Evolutionary conservation across 2,888 invertebrate species (phyloP), one percentile per base, ranked within the genome.

Genomic region (Epinotia nisella): DNA sequence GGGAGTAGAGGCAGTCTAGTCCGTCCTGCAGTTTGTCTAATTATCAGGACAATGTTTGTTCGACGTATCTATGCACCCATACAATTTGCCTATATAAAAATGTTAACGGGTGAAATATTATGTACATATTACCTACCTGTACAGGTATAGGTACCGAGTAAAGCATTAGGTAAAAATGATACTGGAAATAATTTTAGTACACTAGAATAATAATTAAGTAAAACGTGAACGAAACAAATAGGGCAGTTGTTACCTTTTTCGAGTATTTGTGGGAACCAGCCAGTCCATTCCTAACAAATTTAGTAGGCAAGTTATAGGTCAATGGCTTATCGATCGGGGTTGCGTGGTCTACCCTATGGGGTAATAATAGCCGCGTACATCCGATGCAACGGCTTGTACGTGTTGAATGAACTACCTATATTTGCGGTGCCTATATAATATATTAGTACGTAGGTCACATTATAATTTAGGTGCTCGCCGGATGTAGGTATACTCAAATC

Each of bases 281-380:
- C 49, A 64, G 39, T 58, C 21, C 49, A 67, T 72, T 62, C 24
- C 29, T 35, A 49, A 64, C 69, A 51, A 65, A 64, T 64, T 73
- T 69, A 58, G 78, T 81, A 80, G 80, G 78, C 81, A 80, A 81
- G 78, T 73, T 69, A 82, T 80, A 82, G 85, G 85, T 85, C 86
- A 87, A 84, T 81, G 85, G 77, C 79, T 83, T 85, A 87, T 87
- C 81, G 87, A 87, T 86, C 83, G 74, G 75, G 81, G 78, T 82
- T 80, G 81, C 82, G 82, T 83, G 82, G 75, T 78, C 75, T 74
- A 51, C 67, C 67, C 61, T 21, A 21, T 45, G 21, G 53, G 29
- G 56, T 72, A 72, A 56, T 75, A 74, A 68, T 70, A 71, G 55
- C 61, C 45, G 70, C 24, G 70, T 53, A 53, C 66, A 41, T 45